Evolutionary conservation across 2,888 invertebrate genomes (phyloP).

Genomic region (Mycalesis mineus): DNA sequence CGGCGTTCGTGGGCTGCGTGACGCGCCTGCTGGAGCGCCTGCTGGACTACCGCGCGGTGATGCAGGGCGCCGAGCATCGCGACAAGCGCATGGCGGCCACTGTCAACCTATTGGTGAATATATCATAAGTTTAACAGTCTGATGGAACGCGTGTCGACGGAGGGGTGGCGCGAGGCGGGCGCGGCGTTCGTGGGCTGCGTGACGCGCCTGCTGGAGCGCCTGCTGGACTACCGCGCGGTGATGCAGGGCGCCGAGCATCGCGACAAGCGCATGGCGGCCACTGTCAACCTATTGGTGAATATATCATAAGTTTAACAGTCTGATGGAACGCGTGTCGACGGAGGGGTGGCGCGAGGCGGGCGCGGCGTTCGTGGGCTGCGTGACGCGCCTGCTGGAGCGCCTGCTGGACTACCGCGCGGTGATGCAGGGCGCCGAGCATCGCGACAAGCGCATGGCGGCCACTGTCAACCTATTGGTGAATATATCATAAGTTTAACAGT

Average conservation of each 20-base stretch:
- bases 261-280: conserved; percentile 97
- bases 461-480: conserved; percentile 87
- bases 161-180: background rate
- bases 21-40: conserved; percentile 91
- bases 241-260: too few relatives aligned
- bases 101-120: conserved; percentile 83
- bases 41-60: conserved; percentile 95
- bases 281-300: conserved; percentile 85
- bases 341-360: too few relatives aligned
- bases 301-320: background rate
- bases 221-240: too few relatives aligned
- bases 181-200: background rate
- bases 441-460: conserved; percentile 96
- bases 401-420: too few relatives aligned
- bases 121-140: background rate
- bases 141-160: background rate
- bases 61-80: conserved; percentile 95
- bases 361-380: background rate
- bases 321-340: background rate
- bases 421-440: too few relatives aligned
- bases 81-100: conserved; percentile 98
- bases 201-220: too few relatives aligned
- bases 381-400: too few relatives aligned
- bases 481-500: too few relatives aligned
- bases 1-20: conserved; percentile 94